Evolutionary conservation across 2,888 invertebrate genomes (phyloP), one percentile per base, ranked within the genome.

Genomic region (Sycophila texana): DNA sequence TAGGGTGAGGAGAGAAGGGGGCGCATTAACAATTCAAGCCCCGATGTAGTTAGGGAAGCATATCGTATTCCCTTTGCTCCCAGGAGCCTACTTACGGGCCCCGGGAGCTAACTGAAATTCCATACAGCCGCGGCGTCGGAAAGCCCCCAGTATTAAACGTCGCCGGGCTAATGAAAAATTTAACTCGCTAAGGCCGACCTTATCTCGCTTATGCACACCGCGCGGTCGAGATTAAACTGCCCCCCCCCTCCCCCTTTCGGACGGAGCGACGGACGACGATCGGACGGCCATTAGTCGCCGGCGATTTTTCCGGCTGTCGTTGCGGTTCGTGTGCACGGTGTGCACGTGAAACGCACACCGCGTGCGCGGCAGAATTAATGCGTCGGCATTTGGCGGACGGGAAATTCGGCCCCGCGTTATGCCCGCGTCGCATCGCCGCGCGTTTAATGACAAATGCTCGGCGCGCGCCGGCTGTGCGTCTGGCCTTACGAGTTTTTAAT

Each of bases 401-500:
- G 26, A 39, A n/a, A 53, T 73, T 73, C 55, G 60, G 55, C 39
- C 63, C 4, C 53, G 39, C 49, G 26, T 26, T 26, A 26, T 26
- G 26, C 26, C 3, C 26, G 26, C 26, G 26, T 26, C 26, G 26
- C 26, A 26, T 26, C 26, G 26, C 26, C 26, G 16, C 66, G 13
- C 22, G 65, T 7, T 20, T 77, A 77, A 72, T 77, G 71, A 77
- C 58, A 72, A 66, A 72, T 72, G 77, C 71, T 65, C 30, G 7
- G 4, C 63, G 70, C 63, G 7, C 22, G 58, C 60, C 47, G 20
- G 60, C 51, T 47, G 67, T 53, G 53, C n/a, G 53, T 53, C 53
- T 4, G n/a, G 53, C 53, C 53, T 14, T 39, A 39, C 39, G 39
- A 39, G 39, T 39, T 39, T 39, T 39, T 39, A 39, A 39, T 39